Percentiles rank a stretch among this genome's conserved stretches.
Conservation (phyloP, 2,888 invertebrate genomes). For the Drosophila koepferae region DNA sequence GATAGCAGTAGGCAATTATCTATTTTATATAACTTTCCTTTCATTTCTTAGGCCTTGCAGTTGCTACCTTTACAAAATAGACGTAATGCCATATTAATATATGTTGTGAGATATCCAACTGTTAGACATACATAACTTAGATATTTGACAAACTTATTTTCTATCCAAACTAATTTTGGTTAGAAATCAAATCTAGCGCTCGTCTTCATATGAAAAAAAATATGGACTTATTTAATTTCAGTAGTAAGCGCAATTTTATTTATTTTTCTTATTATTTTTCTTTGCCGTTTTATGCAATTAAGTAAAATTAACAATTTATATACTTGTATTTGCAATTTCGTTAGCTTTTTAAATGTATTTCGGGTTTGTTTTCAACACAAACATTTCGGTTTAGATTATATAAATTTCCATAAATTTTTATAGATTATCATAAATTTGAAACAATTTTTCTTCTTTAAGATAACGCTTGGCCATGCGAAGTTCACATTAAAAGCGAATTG, state of each 20-base stretch:
- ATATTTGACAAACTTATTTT: neutral
- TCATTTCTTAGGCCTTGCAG: too few species aligned
- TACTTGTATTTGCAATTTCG: too few species aligned
- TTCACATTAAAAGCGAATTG: slow-evolving; percentile 28
- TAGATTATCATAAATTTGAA: neutral
- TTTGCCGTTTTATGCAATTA: too few species aligned
- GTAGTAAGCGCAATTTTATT: neutral
- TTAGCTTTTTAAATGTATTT: too few species aligned
- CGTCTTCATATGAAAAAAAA: neutral
- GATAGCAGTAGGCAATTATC: neutral
- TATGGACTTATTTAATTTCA: neutral
- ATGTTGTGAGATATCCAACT: neutral
- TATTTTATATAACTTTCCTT: neutral
- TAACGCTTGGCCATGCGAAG: slow-evolving; percentile 5
- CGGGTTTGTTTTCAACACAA: too few species aligned
- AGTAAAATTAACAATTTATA: too few species aligned
- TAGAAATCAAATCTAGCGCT: neutral
- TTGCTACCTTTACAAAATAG: too few species aligned
- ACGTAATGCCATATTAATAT: neutral
- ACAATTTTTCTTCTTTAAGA: neutral
- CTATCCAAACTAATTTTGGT: neutral
- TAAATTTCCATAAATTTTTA: neutral
- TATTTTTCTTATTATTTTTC: too few species aligned
- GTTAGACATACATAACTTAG: neutral
- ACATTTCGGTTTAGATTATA: neutral